phyloP scores from a whole-genome alignment of 2,888 invertebrate genomes.

The Herminia tarsipennalis region DNA sequence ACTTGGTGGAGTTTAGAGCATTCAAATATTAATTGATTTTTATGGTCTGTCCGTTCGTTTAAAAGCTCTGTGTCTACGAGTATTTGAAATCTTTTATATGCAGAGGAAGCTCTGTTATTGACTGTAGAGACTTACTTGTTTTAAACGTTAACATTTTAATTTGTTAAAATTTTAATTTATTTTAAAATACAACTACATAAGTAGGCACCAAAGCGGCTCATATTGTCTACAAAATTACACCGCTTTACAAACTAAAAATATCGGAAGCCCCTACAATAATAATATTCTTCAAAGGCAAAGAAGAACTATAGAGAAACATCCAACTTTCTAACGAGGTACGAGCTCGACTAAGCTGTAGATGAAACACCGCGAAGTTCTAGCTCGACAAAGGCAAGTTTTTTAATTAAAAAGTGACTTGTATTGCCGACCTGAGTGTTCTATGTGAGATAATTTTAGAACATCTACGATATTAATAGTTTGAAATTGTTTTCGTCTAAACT shows the following conservation, averaged over 20 bases:
- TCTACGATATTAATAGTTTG: constrained; percentile 6
- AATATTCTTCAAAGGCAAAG: constrained; percentile 67
- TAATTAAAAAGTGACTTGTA: constrained; percentile 70
- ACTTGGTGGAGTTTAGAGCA: too few species aligned
- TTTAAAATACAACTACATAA: too few species aligned
- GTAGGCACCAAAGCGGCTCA: too few species aligned
- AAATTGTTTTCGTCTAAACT: constrained; percentile 4
- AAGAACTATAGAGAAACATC: constrained; percentile 60
- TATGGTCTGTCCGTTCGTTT: too few species aligned
- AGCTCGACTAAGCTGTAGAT: constrained; percentile 56
- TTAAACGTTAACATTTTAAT: too few species aligned
- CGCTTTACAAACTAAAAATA: constrained; percentile 59
- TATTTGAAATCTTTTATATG: too few species aligned
- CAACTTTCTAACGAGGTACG: constrained; percentile 73
- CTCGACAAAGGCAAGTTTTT: constrained; percentile 68
- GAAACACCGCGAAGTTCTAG: constrained; percentile 52
- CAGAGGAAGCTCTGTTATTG: too few species aligned
- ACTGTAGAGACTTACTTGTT: too few species aligned
- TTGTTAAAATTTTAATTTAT: too few species aligned
- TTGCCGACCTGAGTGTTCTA: constrained; percentile 25
- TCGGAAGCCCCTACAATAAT: constrained; percentile 57
- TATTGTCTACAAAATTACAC: constrained; percentile 39
- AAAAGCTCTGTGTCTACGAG: too few species aligned
- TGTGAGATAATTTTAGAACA: constrained; percentile 17
- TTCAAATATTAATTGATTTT: too few species aligned